phyloP scores from a whole-genome alignment of 2,888 invertebrate genomes.

The Cheilosia urbana region DNA sequence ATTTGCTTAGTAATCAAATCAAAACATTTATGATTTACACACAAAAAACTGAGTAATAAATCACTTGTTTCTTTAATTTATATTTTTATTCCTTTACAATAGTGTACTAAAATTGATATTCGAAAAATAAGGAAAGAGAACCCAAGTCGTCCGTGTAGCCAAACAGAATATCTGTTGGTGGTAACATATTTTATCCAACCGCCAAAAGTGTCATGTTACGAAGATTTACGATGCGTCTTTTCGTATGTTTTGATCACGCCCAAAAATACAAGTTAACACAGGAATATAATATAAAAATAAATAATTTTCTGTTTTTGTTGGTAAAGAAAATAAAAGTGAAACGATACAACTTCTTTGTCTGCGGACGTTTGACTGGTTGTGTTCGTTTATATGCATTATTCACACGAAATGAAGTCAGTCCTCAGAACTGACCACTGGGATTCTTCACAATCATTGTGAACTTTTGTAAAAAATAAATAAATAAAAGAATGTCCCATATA shows the following conservation, averaged over 20 bases:
- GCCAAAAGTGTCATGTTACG: constrained; percentile 84
- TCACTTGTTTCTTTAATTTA: constrained; percentile 15
- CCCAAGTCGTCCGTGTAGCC: constrained; percentile 29
- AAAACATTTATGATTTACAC: constrained; percentile 28
- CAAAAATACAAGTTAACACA: constrained; percentile 74
- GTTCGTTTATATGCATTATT: not conserved
- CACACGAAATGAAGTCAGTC: constrained; percentile 26
- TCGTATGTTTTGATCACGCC: constrained; percentile 76
- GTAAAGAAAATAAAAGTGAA: constrained; percentile 60
- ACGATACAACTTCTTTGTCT: constrained; percentile 56
- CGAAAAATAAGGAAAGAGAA: constrained; percentile 6
- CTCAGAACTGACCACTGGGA: constrained; percentile 18
- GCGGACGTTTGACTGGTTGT: constrained; percentile 1
- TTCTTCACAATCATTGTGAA: constrained; percentile 19
- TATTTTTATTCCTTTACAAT: constrained; percentile 26
- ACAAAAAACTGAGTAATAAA: constrained; percentile 2
- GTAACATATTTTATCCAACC: constrained; percentile 82
- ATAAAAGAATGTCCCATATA: not conserved
- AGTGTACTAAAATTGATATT: constrained; percentile 36
- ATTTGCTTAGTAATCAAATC: not conserved
- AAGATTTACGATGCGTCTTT: constrained; percentile 81
- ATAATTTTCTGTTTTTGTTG: not conserved
- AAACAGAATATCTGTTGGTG: constrained; percentile 67
- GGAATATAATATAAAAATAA: constrained; percentile 41
- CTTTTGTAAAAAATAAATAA: not conserved